These are phyloP conservation scores for Metallyticus violacea DNA, from an alignment of 2,888 invertebrate species.

Conservation along the genomic window DNA sequence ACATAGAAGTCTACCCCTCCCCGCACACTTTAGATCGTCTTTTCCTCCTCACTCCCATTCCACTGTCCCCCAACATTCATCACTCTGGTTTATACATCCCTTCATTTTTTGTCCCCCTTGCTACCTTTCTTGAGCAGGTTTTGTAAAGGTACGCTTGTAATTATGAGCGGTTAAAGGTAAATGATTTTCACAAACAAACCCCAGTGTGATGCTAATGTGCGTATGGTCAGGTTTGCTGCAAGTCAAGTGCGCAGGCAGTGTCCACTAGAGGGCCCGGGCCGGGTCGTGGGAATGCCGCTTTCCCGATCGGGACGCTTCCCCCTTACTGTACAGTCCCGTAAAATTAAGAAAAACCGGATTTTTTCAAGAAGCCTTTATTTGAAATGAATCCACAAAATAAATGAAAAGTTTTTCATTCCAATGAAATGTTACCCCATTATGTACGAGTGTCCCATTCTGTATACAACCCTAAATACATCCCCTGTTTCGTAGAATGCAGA, in stretches of 20 bases:
- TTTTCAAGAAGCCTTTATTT: too few relatives aligned
- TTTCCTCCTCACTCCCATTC: background rate
- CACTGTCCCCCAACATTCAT: background rate
- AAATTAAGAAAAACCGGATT: background rate
- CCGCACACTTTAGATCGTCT: too few relatives aligned
- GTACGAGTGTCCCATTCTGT: background rate
- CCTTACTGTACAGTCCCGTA: background rate
- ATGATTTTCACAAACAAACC: constrained; percentile 1
- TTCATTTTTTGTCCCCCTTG: background rate
- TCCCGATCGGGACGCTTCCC: too few relatives aligned
- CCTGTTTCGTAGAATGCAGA: too few relatives aligned
- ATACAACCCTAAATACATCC: too few relatives aligned
- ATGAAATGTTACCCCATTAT: background rate
- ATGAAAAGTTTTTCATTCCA: background rate
- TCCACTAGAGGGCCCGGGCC: background rate
- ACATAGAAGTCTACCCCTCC: too few relatives aligned
- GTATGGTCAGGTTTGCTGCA: background rate
- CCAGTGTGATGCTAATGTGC: background rate
- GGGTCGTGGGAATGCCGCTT: background rate
- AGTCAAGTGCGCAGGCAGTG: background rate
- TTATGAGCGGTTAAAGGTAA: background rate
- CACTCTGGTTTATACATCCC: background rate
- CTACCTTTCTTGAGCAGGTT: background rate
- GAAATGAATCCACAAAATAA: background rate
- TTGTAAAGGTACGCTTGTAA: background rate